Base-by-base conservation (phyloP, 2,888 invertebrate species). In the Syrista parreyssii region DNA sequence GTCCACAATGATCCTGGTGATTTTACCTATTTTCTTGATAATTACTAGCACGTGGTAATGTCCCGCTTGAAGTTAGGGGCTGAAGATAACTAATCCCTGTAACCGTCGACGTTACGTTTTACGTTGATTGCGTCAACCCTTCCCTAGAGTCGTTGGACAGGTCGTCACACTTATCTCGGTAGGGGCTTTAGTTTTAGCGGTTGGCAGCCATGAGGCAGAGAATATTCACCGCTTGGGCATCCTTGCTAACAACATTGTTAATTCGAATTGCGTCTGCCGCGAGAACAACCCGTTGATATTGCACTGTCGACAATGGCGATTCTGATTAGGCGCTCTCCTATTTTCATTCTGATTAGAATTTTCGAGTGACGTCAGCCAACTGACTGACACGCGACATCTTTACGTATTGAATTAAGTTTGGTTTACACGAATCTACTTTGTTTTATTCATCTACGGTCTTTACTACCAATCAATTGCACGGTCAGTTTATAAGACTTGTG, bases 121-220 rank as follows among this genome's bases (percentile, higher is more conserved):
- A 89, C 90, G 90, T 89, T 91, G 91, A 91, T 91, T 91, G 89
- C 90, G 89, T 90, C 89, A 91, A 89, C 90, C 90, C 90, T 89
- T 90, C 86, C 86, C 71, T 75, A 79, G 81, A 81, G 87, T 88
- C 90, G 87, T 90, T 90, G 91, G 89, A 90, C 90, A 89, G 90
- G 88, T 90, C 91, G 89, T 91, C 90, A 89, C 90, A 91, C 91
- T 91, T 91, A 91, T 91, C 91, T 91, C 87, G 84, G 84, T 76
- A 77, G 77, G 82, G 72, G 78, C 78, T 79, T 31, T 55, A 76
- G 80, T 33, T 71, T 71, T 71, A 71, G 71, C 71, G 71, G 71
- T 32, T 33, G 68, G 33, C 71, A 33, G 12, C 33, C 71, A 33
- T 71, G 71, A 31, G 32, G 31, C 71, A 33, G 55, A 55, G 55